These are phyloP conservation scores for Bellardia pandia DNA, from an alignment of 2,888 invertebrate genomes.

Conservation along the genomic window DNA sequence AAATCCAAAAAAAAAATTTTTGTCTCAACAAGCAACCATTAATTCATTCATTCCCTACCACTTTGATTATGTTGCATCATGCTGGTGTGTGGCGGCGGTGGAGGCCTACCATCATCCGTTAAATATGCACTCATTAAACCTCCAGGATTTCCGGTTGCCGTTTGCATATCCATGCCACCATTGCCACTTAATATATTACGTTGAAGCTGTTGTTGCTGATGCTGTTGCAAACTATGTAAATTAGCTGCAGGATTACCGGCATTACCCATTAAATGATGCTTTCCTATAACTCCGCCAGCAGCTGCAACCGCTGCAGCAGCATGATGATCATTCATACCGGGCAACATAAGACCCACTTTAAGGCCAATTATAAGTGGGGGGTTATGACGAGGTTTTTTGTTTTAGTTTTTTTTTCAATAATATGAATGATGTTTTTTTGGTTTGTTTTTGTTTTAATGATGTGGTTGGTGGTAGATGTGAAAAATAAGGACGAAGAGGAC, in stretches of 20 bases:
- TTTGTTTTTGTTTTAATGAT: constrained; percentile 43
- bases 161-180: constrained; percentile 79
- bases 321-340: constrained; percentile 77
- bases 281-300: constrained; percentile 75
- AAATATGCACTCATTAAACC: constrained; percentile 76
- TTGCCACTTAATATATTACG: constrained; percentile 77
- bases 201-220: constrained; percentile 58
- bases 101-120: constrained; percentile 87
- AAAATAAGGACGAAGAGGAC: constrained; percentile 32
- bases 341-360: constrained; percentile 79
- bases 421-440: constrained; percentile 7
- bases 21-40: constrained; percentile 6
- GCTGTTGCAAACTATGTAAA: constrained; percentile 63
- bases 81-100: constrained; percentile 89
- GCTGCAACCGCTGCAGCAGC: constrained; percentile 70
- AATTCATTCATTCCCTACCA: constrained; percentile 49
- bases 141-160: constrained; percentile 69
- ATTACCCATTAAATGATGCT: constrained; percentile 77
- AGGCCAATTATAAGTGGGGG: constrained; percentile 6
- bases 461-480: constrained; percentile 52
- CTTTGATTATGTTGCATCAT: constrained; percentile 85
- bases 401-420: constrained; percentile 1
- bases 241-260: constrained; percentile 62
- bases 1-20: constrained; percentile 9
- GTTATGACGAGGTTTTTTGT: constrained; percentile 5